These are phyloP conservation scores for Pecten maximus DNA, from an alignment of 2,888 invertebrate genomes.

Conservation along the genomic window DNA sequence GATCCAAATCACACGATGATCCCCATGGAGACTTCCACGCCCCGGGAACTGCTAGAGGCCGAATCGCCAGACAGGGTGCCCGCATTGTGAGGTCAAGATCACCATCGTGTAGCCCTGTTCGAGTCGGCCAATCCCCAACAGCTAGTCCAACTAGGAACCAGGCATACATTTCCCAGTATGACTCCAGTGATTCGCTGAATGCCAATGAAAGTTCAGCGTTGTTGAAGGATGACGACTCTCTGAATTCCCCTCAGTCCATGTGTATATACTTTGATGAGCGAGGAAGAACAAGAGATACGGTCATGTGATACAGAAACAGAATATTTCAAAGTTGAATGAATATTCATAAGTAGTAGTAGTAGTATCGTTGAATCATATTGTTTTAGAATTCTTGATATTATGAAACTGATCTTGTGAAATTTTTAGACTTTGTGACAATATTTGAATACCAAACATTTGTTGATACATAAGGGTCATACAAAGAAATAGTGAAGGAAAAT, in stretches of 20 bases:
- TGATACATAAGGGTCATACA: not conserved
- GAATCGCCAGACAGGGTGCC: constrained; percentile 80
- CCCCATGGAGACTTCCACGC: constrained; percentile 72
- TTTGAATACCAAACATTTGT: not conserved
- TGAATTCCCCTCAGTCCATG: constrained; percentile 69
- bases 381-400: not conserved
- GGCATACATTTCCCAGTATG: constrained; percentile 79
- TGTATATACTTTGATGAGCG: constrained; percentile 74
- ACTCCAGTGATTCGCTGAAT: constrained; percentile 82
- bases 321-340: too few species aligned
- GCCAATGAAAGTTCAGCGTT: constrained; percentile 85
- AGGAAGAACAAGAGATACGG: constrained; percentile 44
- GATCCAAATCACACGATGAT: constrained; percentile 81
- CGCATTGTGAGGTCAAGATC: constrained; percentile 78
- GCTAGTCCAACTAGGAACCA: constrained; percentile 58
- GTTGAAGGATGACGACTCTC: constrained; percentile 79
- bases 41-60: constrained; percentile 75
- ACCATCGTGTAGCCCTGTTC: constrained; percentile 78
- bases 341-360: not conserved
- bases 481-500: not conserved
- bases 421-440: not conserved
- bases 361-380: not conserved
- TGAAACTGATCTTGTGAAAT: not conserved
- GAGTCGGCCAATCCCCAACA: constrained; percentile 70
- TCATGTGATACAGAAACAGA: constrained; percentile 22